Conservation (phyloP, 1,140 invertebrate genomes). For the Drosophila sechellia region DNA sequence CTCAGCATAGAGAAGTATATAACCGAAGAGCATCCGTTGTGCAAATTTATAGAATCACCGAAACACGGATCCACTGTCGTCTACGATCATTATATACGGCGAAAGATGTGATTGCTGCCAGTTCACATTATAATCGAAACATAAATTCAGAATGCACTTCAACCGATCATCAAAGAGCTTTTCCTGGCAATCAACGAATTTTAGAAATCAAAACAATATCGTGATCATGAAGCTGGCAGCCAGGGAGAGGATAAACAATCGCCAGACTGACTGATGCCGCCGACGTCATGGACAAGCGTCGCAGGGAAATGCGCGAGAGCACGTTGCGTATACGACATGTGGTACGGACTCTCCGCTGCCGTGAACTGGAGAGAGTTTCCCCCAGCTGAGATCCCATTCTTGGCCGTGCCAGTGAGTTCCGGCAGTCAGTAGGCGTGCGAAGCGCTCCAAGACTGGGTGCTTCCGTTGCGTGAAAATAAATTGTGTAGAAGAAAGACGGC, state of each 20-base stretch:
- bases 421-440: slow-evolving; percentile 65
- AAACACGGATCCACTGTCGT: slow-evolving; percentile 26
- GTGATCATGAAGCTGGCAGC: slow-evolving; percentile 59
- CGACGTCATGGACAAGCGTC: slow-evolving; percentile 70
- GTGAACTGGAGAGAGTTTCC: slow-evolving; percentile 9
- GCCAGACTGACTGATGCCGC: slow-evolving; percentile 53
- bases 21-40: slow-evolving; percentile 2
- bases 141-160: no score
- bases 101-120: slow-evolving; percentile 15
- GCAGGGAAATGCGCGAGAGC: slow-evolving; percentile 33
- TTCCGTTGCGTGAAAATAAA: slow-evolving; percentile 47
- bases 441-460: slow-evolving; percentile 77
- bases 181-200: slow-evolving; percentile 20
- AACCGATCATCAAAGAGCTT: no score
- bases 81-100: slow-evolving; percentile 28
- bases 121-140: neutral
- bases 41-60: slow-evolving; percentile 17
- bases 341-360: neutral
- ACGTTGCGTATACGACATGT: slow-evolving; percentile 12
- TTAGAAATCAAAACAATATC: slow-evolving; percentile 34
- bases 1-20: slow-evolving; percentile 24
- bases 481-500: slow-evolving; percentile 18
- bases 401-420: slow-evolving; percentile 14
- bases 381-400: slow-evolving; percentile 7
- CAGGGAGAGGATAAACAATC: slow-evolving; percentile 45